Conservation (phyloP, 2,888 invertebrate species). For the Idaea straminata region DNA sequence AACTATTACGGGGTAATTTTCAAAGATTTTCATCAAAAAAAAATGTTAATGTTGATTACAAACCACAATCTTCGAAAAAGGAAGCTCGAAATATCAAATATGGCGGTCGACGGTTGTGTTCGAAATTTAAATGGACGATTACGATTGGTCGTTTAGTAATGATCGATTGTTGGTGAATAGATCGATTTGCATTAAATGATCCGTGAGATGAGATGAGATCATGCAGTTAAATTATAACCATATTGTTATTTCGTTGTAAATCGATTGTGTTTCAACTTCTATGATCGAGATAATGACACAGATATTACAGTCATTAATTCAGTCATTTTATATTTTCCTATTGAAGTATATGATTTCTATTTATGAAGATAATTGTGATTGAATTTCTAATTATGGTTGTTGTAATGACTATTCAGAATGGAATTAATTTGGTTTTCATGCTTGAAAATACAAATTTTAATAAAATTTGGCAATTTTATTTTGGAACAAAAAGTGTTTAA, state of each 20-base stretch:
- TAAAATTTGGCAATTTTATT: neutral
- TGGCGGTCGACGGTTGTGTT: slow-evolving; percentile 64
- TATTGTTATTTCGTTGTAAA: slow-evolving; percentile 54
- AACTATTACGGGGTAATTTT: neutral
- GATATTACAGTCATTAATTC: slow-evolving; percentile 47
- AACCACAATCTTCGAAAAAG: slow-evolving; percentile 48
- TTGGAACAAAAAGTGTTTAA: neutral
- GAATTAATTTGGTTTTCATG: neutral
- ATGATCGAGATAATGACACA: slow-evolving; percentile 33
- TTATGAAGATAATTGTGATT: neutral
- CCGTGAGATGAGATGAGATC: slow-evolving; percentile 69
- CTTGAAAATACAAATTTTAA: neutral
- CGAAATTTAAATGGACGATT: slow-evolving; percentile 59
- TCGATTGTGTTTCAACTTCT: slow-evolving; percentile 38
- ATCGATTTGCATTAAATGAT: slow-evolving; percentile 76
- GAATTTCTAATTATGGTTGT: neutral
- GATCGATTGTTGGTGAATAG: slow-evolving; percentile 60
- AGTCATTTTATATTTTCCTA: slow-evolving; percentile 33
- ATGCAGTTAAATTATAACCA: slow-evolving; percentile 44
- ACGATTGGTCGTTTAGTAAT: slow-evolving; percentile 62
- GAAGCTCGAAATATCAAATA: slow-evolving; percentile 55
- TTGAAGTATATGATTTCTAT: slow-evolving; percentile 4
- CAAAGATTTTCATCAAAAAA: slow-evolving; percentile 2
- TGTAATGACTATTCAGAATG: neutral
- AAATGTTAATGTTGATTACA: slow-evolving; percentile 10